These are phyloP conservation scores for Chascanopsetta lugubris DNA, from an alignment of 2,113 vertebrate genomes.

Conservation along the genomic window DNA sequence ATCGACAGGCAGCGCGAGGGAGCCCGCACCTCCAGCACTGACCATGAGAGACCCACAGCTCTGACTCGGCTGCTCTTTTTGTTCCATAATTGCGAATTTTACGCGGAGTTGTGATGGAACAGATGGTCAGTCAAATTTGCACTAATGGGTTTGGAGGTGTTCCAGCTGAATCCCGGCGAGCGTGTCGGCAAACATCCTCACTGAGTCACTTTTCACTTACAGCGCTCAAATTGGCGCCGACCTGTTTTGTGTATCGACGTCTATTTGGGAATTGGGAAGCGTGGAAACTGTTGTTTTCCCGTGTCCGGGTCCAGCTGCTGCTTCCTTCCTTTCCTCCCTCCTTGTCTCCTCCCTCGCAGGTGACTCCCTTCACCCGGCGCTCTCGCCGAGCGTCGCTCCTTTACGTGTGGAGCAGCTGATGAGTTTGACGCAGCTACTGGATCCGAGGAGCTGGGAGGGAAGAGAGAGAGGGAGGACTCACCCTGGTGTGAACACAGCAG, in stretches of 20 bases:
- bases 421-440: not conserved
- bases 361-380: not conserved
- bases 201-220: constrained; percentile 51
- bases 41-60: constrained; percentile 42
- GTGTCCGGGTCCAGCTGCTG: constrained; percentile 7
- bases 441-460: not conserved
- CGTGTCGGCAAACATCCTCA: constrained; percentile 68
- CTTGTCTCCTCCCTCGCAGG: not conserved
- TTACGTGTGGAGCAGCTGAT: constrained; percentile 2
- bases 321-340: not conserved
- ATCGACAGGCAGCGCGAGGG: constrained; percentile 38
- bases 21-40: constrained; percentile 36
- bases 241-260: constrained; percentile 28
- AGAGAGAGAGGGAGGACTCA: constrained; percentile 55
- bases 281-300: constrained; percentile 1
- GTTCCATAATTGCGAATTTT: constrained; percentile 61
- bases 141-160: constrained; percentile 66
- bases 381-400: not conserved
- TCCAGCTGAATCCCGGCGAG: constrained; percentile 63
- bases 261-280: constrained; percentile 4
- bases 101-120: constrained; percentile 60
- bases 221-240: constrained; percentile 46
- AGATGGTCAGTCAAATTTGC: constrained; percentile 69
- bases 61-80: constrained; percentile 56
- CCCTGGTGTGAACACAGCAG: constrained; percentile 58